These are phyloP conservation scores for Enteromius afrohamiltoni DNA, from an alignment of 2,797 vertebrate species.

Conservation along the genomic window DNA sequence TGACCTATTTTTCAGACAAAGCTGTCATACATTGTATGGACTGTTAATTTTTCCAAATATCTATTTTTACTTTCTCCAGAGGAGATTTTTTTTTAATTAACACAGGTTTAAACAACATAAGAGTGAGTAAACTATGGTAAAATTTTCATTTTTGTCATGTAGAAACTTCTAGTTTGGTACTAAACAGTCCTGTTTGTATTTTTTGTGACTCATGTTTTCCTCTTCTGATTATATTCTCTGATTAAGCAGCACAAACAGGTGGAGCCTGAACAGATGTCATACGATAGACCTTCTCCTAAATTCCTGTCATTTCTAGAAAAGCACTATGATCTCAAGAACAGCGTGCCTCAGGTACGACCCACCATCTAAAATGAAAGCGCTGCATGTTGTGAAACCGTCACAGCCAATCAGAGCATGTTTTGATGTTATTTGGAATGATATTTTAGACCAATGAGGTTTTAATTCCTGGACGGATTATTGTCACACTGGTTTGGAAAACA, in stretches of 20 bases:
- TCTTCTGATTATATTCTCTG: constrained; percentile 28
- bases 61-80: not conserved
- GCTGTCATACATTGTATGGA: not conserved
- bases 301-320: constrained; percentile 88
- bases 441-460: not conserved
- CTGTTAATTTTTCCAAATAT: not conserved
- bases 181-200: not conserved
- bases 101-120: not conserved
- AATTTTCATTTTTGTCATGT: too few species aligned
- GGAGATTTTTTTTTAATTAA: too few species aligned
- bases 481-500: not conserved
- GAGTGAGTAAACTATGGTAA: not conserved
- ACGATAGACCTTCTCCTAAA: constrained; percentile 89
- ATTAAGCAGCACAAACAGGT: constrained; percentile 81
- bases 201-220: not conserved
- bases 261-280: constrained; percentile 85
- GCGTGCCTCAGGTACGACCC: constrained; percentile 86
- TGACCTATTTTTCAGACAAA: not conserved
- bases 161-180: too few species aligned
- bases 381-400: not conserved
- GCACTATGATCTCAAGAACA: constrained; percentile 82
- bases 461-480: not conserved
- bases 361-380: not conserved
- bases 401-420: not conserved
- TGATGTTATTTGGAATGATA: not conserved